Evolutionary conservation across 2,113 vertebrate genomes (phyloP).

Genomic region (Orycteropus afer): DNA sequence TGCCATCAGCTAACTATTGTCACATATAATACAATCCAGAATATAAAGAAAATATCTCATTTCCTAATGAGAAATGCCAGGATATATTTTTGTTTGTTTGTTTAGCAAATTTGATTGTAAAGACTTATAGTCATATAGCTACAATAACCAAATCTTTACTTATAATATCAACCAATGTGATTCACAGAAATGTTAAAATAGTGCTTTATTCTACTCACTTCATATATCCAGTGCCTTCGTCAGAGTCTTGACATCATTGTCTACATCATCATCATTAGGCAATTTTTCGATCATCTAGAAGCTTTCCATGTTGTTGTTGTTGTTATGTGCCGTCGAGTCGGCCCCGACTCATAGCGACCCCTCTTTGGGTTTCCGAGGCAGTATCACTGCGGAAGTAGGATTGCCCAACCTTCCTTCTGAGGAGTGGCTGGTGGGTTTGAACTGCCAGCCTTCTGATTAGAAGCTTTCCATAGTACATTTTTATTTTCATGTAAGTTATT

Average conservation of each 20-base stretch:
- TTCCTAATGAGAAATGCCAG: neutral
- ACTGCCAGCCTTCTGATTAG: no score
- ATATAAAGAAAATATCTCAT: neutral
- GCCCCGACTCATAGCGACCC: no score
- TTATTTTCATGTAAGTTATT: neutral
- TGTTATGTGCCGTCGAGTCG: no score
- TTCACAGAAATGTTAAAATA: neutral
- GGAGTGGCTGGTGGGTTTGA: no score
- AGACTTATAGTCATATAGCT: neutral
- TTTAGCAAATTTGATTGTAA: constrained; percentile 2
- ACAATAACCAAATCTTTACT: neutral
- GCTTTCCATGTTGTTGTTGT: no score
- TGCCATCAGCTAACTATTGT: neutral
- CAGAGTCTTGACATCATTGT: neutral
- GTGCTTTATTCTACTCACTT: neutral
- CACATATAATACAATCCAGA: neutral
- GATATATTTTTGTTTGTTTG: neutral
- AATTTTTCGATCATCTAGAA: neutral
- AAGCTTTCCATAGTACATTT: neutral
- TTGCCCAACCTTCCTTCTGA: no score
- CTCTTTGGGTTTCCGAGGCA: no score
- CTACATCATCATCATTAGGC: neutral
- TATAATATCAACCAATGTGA: neutral
- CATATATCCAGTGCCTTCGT: neutral
- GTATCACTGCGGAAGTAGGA: no score